These are phyloP conservation scores for Apocrypta bakeri DNA, from an alignment of 1,140 invertebrate species.

Conservation along the genomic window DNA sequence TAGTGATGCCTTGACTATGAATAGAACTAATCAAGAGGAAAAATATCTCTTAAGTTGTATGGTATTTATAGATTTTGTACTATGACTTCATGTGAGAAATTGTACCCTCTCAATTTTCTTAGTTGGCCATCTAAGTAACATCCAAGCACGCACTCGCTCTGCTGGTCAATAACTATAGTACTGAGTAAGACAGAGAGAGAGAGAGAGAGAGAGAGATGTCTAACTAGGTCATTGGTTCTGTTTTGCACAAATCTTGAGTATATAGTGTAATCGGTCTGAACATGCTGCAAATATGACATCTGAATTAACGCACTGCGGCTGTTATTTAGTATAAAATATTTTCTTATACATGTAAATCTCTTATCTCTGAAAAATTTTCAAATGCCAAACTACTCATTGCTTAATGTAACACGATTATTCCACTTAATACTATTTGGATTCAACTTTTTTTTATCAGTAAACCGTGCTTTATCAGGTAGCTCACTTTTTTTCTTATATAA, in stretches of 20 bases:
- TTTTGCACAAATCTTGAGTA: conserved; percentile 17
- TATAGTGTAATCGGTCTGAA: conserved; percentile 1
- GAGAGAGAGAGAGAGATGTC: neutral
- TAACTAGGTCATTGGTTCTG: conserved; percentile 10
- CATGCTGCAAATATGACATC: conserved; percentile 9
- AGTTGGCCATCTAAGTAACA: neutral
- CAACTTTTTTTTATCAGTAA: neutral
- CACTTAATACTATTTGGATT: neutral
- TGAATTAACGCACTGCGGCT: conserved; percentile 14
- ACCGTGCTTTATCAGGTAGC: neutral
- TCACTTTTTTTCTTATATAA: neutral
- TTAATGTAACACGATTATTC: neutral
- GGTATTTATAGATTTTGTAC: conserved; percentile 21
- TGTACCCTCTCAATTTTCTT: neutral
- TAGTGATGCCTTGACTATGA: neutral
- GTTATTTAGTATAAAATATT: neutral
- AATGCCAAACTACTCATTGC: neutral
- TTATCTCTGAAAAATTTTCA: neutral
- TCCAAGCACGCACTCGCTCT: neutral
- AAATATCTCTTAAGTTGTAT: neutral
- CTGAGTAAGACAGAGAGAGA: neutral
- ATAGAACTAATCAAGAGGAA: neutral
- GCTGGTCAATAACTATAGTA: neutral
- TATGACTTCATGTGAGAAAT: conserved; percentile 24
- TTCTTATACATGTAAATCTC: neutral